These are phyloP conservation scores for Cinara cedri DNA, from an alignment of 2,888 invertebrate genomes.

Conservation along the genomic window DNA sequence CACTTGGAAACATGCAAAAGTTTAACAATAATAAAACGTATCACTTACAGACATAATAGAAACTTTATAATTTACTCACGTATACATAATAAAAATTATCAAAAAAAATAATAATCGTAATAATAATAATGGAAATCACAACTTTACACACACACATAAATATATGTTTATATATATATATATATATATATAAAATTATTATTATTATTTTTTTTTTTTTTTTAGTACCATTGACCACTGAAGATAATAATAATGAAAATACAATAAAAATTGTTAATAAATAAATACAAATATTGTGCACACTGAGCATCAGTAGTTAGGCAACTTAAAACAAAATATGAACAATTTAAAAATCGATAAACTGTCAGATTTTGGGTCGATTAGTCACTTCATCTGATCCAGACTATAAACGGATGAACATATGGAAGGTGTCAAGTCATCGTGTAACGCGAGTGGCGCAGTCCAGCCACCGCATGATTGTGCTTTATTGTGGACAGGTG, in stretches of 20 bases:
- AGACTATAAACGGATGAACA: slow-evolving; percentile 61
- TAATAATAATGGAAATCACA: slow-evolving; percentile 33
- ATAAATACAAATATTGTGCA: not conserved
- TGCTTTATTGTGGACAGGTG: slow-evolving; percentile 45
- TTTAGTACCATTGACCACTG: slow-evolving; percentile 30
- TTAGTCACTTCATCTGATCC: slow-evolving; percentile 33
- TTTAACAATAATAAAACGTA: slow-evolving; percentile 52
- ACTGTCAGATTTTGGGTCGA: not conserved
- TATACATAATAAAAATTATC: slow-evolving; percentile 37
- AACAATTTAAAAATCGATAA: slow-evolving; percentile 15
- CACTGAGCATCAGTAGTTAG: not conserved
- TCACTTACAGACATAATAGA: slow-evolving; percentile 49
- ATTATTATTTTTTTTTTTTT: slow-evolving; percentile 13
- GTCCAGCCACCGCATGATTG: slow-evolving; percentile 33
- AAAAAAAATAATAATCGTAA: not conserved
- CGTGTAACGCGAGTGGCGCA: slow-evolving; percentile 61
- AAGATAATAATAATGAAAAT: slow-evolving; percentile 9
- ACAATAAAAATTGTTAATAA: not conserved
- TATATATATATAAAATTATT: slow-evolving; percentile 5
- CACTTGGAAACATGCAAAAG: slow-evolving; percentile 39
- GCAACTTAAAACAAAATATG: slow-evolving; percentile 16
- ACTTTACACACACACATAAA: slow-evolving; percentile 26
- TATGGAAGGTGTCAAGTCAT: slow-evolving; percentile 62
- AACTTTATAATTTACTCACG: slow-evolving; percentile 51
- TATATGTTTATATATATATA: slow-evolving; percentile 21